Base-by-base conservation (phyloP, 2,113 vertebrate species). In the Anoplopoma fimbria region DNA sequence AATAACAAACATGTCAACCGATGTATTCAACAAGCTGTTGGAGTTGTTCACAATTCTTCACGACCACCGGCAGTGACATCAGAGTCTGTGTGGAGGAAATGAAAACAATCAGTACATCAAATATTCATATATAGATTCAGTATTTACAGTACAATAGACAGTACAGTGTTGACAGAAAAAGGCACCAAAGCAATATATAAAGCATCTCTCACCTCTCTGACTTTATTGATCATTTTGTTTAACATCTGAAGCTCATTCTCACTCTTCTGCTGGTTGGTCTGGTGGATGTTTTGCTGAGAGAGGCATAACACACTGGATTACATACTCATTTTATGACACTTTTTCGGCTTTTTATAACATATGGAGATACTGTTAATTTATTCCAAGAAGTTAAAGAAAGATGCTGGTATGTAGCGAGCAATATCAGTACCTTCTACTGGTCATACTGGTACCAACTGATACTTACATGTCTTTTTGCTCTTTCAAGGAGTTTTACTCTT, bases 211-310 rank as follows among this genome's bases (percentile, higher is more conserved):
- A 97, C 97, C 96, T 95, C 90, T 77, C 96, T 90, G 81, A 96
- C 94, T 68, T 90, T 94, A 75, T 95, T 95, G 38, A 97, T 92
- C 75, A 96, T 93, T 33, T 94, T 85, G 87, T 96, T 96, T 64
- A 97, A 88, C 74, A 96, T 90, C 78, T 94, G 94, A 19, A 97
- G 93, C 77, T 97, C 97, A 3, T 93, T 91, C 68, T 97, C 96
- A 71, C 93, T 93, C 72, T 95, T 96, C 79, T 93, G 88, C 87
- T 96, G 94, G 90, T 97, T 97, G 87, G 89, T 92, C 71, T 95
- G 91, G 47, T 97, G 91, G 69, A 97, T 95, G 36, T 90, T 88
- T 95, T 96, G 95, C 97, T 97, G 92, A 8, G 4, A 91, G 60
- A 82, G 2, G 89, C 9, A 14, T 49, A 77, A 63, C 6, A 67